phyloP scores from a whole-genome alignment of 2,113 vertebrate genomes.

The Poeciliopsis retropinna region DNA sequence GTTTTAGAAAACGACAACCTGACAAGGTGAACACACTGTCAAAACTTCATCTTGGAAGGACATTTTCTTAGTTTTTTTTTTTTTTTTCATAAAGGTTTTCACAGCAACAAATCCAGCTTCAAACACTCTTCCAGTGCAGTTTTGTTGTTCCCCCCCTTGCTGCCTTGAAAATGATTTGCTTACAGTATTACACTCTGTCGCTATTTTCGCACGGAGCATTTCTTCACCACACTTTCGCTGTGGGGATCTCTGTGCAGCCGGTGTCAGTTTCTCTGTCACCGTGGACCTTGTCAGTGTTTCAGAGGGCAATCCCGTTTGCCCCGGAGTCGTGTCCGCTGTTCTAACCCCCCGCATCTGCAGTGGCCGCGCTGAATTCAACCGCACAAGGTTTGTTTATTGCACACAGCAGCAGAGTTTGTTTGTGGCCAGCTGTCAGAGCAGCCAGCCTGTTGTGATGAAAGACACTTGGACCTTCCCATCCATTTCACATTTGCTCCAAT shows the following conservation, averaged over 20 bases:
- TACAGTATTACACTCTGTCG: too few species aligned
- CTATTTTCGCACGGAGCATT: neutral
- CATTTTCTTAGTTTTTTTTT: too few species aligned
- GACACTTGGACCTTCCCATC: constrained; percentile 82
- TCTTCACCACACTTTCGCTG: neutral
- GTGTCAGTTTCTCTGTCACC: constrained; percentile 25
- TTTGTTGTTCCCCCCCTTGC: too few species aligned
- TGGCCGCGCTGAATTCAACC: constrained; percentile 47
- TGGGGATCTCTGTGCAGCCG: constrained; percentile 7
- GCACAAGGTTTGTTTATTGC: constrained; percentile 72
- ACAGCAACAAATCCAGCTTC: too few species aligned
- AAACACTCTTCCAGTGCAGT: too few species aligned
- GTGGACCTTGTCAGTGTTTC: constrained; percentile 35
- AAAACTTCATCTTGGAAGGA: neutral
- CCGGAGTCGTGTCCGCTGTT: constrained; percentile 53
- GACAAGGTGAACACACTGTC: neutral
- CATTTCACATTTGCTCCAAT: constrained; percentile 83
- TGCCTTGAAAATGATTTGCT: too few species aligned
- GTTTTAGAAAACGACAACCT: neutral
- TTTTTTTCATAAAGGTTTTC: too few species aligned
- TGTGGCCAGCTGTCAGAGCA: constrained; percentile 77
- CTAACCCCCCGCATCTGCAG: constrained; percentile 55
- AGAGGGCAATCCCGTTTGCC: constrained; percentile 35
- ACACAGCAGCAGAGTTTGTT: constrained; percentile 76
- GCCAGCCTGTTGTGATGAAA: constrained; percentile 78